These are phyloP conservation scores for Leptocoma aspasia DNA, from an alignment of 2,113 vertebrate genomes.

Conservation along the genomic window DNA sequence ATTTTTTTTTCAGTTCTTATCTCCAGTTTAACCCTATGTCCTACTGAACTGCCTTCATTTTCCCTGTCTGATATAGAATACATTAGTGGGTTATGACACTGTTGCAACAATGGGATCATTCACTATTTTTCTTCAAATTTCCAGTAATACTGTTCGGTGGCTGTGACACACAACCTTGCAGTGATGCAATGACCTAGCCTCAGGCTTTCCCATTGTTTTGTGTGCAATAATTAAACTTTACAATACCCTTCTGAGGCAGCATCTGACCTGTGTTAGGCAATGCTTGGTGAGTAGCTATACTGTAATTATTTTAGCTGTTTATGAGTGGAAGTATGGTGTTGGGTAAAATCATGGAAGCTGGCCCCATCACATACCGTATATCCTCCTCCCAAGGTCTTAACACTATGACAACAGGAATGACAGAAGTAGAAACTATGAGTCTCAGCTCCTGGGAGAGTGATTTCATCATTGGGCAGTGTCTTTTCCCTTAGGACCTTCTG, in stretches of 20 bases:
- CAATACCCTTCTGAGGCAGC: not conserved
- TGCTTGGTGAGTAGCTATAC: not conserved
- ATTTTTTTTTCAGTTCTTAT: not conserved
- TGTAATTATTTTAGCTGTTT: not conserved
- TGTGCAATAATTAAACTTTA: not conserved
- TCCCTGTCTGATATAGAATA: not conserved
- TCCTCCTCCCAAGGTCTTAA: not conserved
- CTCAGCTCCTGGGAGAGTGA: not conserved
- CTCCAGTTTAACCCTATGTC: not conserved
- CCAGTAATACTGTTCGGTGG: not conserved
- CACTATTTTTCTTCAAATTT: not conserved
- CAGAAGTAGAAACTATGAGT: not conserved
- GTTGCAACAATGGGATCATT: not conserved
- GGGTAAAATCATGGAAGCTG: not conserved
- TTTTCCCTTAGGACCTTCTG: not conserved
- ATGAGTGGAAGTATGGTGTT: not conserved
- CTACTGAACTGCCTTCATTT: not conserved
- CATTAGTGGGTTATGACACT: not conserved
- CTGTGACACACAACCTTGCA: not conserved
- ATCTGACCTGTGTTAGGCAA: not conserved
- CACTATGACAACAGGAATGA: not conserved
- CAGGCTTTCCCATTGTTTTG: not conserved
- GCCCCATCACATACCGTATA: accelerated
- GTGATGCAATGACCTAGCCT: not conserved
- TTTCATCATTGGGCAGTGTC: not conserved